These are phyloP conservation scores for Eudyptes chrysolophus DNA, from an alignment of 2,113 vertebrate genomes.

Conservation along the genomic window DNA sequence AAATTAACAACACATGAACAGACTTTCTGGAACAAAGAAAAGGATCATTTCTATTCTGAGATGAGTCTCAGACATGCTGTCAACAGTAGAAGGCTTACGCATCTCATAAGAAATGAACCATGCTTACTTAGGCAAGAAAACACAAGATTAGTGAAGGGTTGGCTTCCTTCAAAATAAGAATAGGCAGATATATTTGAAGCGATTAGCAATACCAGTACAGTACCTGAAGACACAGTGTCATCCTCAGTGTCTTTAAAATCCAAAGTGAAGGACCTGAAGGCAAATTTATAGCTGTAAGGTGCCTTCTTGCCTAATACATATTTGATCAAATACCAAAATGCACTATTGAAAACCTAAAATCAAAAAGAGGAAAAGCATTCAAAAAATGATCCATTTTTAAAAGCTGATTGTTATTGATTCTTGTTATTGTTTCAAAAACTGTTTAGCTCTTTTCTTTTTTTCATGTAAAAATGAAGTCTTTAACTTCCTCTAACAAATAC, in stretches of 20 bases:
- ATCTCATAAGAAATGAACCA: neutral
- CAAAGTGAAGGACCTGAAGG: constrained; percentile 80
- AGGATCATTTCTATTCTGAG: neutral
- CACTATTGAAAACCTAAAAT: constrained; percentile 82
- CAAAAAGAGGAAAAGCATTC: neutral
- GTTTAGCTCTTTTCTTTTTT: neutral
- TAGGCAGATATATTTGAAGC: neutral
- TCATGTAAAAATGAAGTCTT: neutral
- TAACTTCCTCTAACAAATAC: neutral
- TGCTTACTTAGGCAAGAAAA: neutral
- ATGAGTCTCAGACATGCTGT: neutral
- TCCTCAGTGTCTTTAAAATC: constrained; percentile 53
- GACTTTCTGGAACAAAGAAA: neutral
- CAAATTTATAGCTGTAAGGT: constrained; percentile 75
- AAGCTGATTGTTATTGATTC: neutral
- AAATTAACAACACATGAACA: neutral
- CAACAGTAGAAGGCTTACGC: neutral
- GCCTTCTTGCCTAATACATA: constrained; percentile 64
- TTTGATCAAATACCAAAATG: constrained; percentile 82
- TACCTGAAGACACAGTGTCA: constrained; percentile 68
- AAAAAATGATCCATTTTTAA: neutral
- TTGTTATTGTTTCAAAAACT: neutral
- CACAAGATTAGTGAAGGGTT: neutral
- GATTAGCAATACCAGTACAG: neutral
- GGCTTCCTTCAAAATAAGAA: neutral